These are phyloP conservation scores for Peribatodes rhomboidaria DNA, from an alignment of 2,888 invertebrate species.

Conservation along the genomic window DNA sequence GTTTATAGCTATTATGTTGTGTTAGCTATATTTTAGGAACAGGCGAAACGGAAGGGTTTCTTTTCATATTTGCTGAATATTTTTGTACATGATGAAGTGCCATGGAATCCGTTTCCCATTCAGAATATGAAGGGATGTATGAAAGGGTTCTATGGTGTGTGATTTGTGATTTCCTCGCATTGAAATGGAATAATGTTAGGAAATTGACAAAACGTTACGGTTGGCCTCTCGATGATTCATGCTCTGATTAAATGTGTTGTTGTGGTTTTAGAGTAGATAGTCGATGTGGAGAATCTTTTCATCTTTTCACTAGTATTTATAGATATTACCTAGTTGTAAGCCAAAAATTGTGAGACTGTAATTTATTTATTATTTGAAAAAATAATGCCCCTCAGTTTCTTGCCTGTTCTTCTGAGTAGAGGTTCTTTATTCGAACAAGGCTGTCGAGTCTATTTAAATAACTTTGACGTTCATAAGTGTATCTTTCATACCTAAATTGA, in stretches of 20 bases:
- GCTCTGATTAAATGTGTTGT: not conserved
- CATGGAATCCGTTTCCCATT: constrained; percentile 21
- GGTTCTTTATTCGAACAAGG: no score
- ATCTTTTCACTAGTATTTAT: no score
- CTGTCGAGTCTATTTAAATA: no score
- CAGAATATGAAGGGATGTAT: constrained; percentile 23
- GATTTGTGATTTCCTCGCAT: constrained; percentile 20
- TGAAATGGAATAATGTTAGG: constrained; percentile 16
- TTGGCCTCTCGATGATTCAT: not conserved
- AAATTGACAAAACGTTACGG: constrained; percentile 16
- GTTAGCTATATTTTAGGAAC: constrained; percentile 14
- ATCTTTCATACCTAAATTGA: no score
- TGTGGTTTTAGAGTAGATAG: not conserved
- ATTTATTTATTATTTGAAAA: no score
- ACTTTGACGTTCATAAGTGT: no score
- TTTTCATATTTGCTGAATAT: constrained; percentile 22
- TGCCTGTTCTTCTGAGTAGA: no score
- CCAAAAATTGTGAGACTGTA: no score
- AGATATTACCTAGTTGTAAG: no score
- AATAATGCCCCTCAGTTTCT: no score
- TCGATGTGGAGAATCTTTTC: no score
- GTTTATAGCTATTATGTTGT: constrained; percentile 10
- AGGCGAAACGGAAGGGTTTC: constrained; percentile 22
- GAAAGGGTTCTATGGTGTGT: constrained; percentile 15
- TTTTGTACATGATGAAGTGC: constrained; percentile 19